These are phyloP conservation scores for Xanthostigma xanthostigma DNA, from an alignment of 2,888 invertebrate genomes.

Conservation along the genomic window DNA sequence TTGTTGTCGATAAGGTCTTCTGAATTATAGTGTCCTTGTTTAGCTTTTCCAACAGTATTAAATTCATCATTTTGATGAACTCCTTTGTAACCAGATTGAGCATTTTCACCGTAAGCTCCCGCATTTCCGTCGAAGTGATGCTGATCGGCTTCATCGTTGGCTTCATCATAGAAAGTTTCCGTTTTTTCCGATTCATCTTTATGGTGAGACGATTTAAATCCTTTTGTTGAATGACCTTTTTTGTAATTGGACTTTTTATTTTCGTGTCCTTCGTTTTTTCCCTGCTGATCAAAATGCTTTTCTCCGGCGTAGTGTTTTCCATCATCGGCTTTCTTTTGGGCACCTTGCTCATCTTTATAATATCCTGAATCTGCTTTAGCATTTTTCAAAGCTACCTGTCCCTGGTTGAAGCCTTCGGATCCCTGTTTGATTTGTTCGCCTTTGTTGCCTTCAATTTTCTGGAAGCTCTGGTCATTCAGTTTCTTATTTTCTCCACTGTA, in stretches of 20 bases:
- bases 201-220: constrained; percentile 49
- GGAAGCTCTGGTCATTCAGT: constrained; percentile 35
- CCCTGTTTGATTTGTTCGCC: constrained; percentile 40
- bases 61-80: constrained; percentile 41
- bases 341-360: constrained; percentile 39
- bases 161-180: constrained; percentile 49
- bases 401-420: constrained; percentile 39
- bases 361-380: constrained; percentile 33
- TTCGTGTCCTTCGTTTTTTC: constrained; percentile 37
- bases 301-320: constrained; percentile 42
- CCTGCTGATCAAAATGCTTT: constrained; percentile 39
- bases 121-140: constrained; percentile 38
- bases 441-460: constrained; percentile 37
- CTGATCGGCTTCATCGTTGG: constrained; percentile 45
- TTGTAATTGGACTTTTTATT: constrained; percentile 43
- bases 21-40: constrained; percentile 41
- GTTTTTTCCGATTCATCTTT: constrained; percentile 51
- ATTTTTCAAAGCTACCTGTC: constrained; percentile 29
- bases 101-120: constrained; percentile 40
- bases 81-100: constrained; percentile 40
- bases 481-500: constrained; percentile 42
- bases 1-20: constrained; percentile 39
- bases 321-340: constrained; percentile 41
- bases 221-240: constrained; percentile 48
- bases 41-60: constrained; percentile 39